Evolutionary conservation across 2,113 vertebrate genomes (phyloP).

Genomic region (Mormoops blainvillei): DNA sequence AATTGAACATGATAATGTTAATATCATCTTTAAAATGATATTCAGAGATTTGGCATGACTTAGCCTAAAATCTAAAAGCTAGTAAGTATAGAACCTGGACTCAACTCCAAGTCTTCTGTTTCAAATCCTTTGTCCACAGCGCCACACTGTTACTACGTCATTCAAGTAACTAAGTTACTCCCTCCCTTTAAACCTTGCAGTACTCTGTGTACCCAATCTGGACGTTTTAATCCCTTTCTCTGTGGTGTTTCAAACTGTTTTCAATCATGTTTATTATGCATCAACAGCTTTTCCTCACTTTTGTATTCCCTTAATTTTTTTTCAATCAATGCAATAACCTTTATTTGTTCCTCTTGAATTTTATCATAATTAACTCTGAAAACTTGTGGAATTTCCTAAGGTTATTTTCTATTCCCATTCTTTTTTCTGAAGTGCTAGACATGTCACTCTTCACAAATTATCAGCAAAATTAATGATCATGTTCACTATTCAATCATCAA

Average conservation of each 20-base stretch:
- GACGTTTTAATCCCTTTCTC: neutral
- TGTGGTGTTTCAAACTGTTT: neutral
- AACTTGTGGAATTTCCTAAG: conserved; percentile 9
- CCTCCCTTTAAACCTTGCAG: neutral
- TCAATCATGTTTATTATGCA: neutral
- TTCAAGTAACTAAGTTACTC: neutral
- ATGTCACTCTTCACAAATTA: conserved; percentile 38
- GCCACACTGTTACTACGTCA: neutral
- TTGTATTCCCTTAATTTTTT: neutral
- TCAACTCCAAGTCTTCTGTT: neutral
- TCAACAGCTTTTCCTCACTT: neutral
- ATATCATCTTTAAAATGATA: neutral
- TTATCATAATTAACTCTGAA: conserved; percentile 31
- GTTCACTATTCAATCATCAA: conserved; percentile 33
- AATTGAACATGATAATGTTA: neutral
- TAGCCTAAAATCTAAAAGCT: neutral
- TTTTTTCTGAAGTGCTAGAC: conserved; percentile 1
- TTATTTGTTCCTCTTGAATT: neutral
- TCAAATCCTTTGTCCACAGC: neutral
- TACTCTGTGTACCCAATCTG: neutral
- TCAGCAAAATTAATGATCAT: conserved; percentile 55
- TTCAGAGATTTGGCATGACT: neutral
- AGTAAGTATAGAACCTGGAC: neutral
- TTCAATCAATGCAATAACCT: neutral
- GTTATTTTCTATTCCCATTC: conserved; percentile 30